phyloP scores from a whole-genome alignment of 2,888 invertebrate genomes.

The Dexiosoma caninum region DNA sequence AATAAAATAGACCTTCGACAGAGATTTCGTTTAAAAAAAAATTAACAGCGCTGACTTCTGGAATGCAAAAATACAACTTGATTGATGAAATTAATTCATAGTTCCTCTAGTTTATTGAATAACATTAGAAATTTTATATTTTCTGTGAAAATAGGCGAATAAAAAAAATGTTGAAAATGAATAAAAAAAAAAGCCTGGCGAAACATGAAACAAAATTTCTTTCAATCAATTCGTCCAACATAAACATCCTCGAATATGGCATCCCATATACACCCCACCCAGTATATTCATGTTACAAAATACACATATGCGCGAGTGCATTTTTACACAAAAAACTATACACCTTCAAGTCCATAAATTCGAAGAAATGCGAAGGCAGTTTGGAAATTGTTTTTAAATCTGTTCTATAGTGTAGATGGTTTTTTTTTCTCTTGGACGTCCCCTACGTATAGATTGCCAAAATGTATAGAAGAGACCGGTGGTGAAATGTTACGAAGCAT shows the following conservation, averaged over 20 bases:
- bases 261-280: background rate
- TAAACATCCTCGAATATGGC: slow-evolving; percentile 40
- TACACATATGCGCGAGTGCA: background rate
- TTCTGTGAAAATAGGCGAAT: slow-evolving; percentile 17
- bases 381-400: background rate
- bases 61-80: background rate
- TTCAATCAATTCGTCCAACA: slow-evolving; percentile 2
- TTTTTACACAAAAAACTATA: background rate
- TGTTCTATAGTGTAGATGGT: too few relatives aligned
- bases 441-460: too few relatives aligned
- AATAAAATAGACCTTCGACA: too few relatives aligned
- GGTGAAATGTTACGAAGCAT: too few relatives aligned
- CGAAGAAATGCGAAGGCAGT: background rate
- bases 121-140: background rate
- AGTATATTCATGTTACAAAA: slow-evolving; percentile 2
- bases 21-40: too few relatives aligned
- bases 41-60: too few relatives aligned
- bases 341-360: background rate
- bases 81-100: background rate
- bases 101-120: background rate
- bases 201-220: slow-evolving; percentile 39
- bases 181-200: background rate
- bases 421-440: too few relatives aligned
- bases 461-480: too few relatives aligned
- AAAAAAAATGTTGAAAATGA: slow-evolving; percentile 34